Conservation (phyloP, 2,113 vertebrate species). For the Eurystomus gularis region DNA sequence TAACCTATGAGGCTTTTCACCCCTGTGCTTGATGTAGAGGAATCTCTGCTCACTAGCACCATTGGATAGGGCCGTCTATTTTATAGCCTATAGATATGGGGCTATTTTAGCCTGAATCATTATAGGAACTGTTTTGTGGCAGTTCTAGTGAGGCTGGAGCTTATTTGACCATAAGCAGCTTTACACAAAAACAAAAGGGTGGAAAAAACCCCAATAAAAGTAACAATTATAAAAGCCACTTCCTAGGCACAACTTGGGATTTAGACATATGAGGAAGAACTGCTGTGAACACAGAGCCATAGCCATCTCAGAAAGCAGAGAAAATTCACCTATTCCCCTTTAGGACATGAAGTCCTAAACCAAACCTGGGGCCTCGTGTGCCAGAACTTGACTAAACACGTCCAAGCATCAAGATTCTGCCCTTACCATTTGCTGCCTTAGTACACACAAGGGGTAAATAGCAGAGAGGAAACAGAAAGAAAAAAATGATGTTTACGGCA, state of each 20-base stretch:
- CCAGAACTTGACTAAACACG: neutral
- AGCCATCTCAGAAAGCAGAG: neutral
- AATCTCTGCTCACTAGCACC: neutral
- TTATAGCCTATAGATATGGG: neutral
- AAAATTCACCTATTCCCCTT: neutral
- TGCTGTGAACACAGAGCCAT: neutral
- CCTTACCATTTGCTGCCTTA: neutral
- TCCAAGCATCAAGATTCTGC: neutral
- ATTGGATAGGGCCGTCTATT: neutral
- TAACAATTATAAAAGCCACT: fast-evolving
- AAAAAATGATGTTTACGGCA: neutral
- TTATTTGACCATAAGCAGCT: neutral
- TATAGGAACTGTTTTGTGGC: constrained; percentile 21
- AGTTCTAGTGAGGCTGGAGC: neutral
- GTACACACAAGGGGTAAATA: neutral
- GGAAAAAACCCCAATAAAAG: neutral
- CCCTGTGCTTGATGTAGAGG: neutral
- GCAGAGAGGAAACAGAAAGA: neutral
- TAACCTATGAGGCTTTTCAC: neutral
- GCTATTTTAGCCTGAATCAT: neutral
- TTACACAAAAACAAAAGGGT: neutral
- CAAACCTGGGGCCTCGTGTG: neutral
- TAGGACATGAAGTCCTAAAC: neutral
- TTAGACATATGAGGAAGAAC: neutral
- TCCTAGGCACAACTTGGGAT: neutral